phyloP scores from a whole-genome alignment of 2,113 vertebrate genomes.

The Loxodonta africana region DNA sequence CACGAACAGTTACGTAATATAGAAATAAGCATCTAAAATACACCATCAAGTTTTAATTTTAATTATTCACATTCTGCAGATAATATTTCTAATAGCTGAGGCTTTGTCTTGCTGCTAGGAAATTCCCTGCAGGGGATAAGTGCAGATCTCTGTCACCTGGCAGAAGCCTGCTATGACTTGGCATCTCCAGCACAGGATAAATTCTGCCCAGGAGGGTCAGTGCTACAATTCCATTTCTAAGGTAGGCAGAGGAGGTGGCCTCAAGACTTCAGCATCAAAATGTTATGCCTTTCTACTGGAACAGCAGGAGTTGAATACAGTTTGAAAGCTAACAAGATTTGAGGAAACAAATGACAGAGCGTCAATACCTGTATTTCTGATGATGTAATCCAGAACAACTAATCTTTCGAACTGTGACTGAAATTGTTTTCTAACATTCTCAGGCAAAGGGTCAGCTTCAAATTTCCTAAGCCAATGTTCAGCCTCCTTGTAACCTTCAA shows the following conservation, averaged over 20 bases:
- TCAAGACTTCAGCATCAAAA: conserved; percentile 23
- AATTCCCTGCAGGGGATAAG: not conserved
- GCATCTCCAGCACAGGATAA: not conserved
- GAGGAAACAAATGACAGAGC: conserved; percentile 55
- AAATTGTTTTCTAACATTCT: conserved; percentile 98
- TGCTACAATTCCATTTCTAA: not conserved
- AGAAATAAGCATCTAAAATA: conserved; percentile 32
- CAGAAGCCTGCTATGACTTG: not conserved
- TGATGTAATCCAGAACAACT: conserved; percentile 97
- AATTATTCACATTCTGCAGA: conserved; percentile 27
- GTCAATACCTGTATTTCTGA: conserved; percentile 96
- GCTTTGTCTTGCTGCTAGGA: not conserved
- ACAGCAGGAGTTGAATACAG: not conserved
- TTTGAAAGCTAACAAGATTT: conserved; percentile 17
- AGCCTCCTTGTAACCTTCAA: conserved; percentile 97
- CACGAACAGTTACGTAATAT: not conserved
- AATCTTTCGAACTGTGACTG: conserved; percentile 98
- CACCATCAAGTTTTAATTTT: conserved; percentile 2
- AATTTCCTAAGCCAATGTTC: conserved; percentile 98
- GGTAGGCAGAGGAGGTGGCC: not conserved
- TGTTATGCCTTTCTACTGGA: not conserved
- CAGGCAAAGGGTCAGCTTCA: conserved; percentile 97
- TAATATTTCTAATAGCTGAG: not conserved
- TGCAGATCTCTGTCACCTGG: not conserved
- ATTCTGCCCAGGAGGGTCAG: not conserved